Base-by-base conservation (phyloP, 2,888 invertebrate species). In the Lagria hirta region DNA sequence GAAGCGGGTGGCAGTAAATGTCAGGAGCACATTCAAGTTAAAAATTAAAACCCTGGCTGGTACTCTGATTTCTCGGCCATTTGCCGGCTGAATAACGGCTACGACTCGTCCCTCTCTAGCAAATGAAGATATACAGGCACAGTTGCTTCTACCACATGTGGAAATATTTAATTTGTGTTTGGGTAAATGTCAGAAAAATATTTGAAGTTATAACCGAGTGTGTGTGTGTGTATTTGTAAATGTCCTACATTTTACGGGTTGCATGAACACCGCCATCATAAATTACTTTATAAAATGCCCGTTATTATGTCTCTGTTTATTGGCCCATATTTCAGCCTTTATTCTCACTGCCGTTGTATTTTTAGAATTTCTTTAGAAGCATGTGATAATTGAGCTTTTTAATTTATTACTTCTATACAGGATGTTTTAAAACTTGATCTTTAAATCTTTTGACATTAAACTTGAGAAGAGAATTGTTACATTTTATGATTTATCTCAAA, bases 41-140 rank as follows among this genome's bases (percentile, higher is more conserved):
- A 69, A 69, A 68, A 68, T 69, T 69, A 69, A 69, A 69, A 66
- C 66, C 66, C 62, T 55, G 57, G 53, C 64, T 57, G 60, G 62
- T 59, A 61, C 64, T 65, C 64, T 68, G 69, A 69, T 69, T 69
- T 67, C 68, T 67, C 68, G 67, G 60, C 66, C 67, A 68, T 68
- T 69, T 68, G 57, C 65, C 55, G 64, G 55, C 61, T 69, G 67
- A 67, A 60, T 65, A 66, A 67, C 66, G 65, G 55, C 62, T 51
- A 44, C 58, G 54, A 52, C 59, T 54, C 56, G 54, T 55, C 60
- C 58, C 58, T 56, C 57, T 57, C 52, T 54, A 52, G 60, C 56
- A 65, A 67, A 67, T 67, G 65, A 65, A 67, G 66, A 67, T 64
- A 65, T 65, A 67, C 61, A 45, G 58, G 51, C 54, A 45, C 43